phyloP scores from a whole-genome alignment of 2,113 vertebrate genomes.

The Nothoprocta pentlandii region DNA sequence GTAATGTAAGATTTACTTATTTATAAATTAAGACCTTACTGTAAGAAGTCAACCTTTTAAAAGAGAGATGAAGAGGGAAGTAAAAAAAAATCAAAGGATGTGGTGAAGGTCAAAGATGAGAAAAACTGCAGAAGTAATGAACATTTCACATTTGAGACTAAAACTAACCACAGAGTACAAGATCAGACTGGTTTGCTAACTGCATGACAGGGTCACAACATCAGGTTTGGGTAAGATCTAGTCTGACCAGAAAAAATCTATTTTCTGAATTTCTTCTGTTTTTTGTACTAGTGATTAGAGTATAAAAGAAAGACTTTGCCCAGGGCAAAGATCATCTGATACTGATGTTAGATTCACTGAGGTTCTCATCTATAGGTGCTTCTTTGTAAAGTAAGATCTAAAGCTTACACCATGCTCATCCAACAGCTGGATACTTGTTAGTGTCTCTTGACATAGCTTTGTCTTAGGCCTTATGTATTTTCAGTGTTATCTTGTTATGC shows the following conservation, averaged over 20 bases:
- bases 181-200: not conserved
- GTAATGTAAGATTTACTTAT: not conserved
- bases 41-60: not conserved
- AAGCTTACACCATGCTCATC: not conserved
- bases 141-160: not conserved
- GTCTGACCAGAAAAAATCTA: not conserved
- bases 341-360: not conserved
- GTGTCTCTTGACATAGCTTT: not conserved
- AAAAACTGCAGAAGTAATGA: constrained; percentile 1
- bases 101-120: constrained; percentile 3
- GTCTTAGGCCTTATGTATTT: not conserved
- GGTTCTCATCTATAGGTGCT: not conserved
- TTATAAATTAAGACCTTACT: not conserved
- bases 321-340: not conserved
- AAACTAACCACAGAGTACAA: not conserved
- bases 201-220: not conserved
- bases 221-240: not conserved
- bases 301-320: not conserved
- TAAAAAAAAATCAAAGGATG: constrained; percentile 1
- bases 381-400: not conserved
- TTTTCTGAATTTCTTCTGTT: not conserved
- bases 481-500: not conserved
- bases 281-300: not conserved
- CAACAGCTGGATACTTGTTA: not conserved
- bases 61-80: not conserved